Evolutionary conservation across 2,797 vertebrate genomes (phyloP), one percentile per base, ranked within the genome.

Genomic region (Tragopan temminckii): DNA sequence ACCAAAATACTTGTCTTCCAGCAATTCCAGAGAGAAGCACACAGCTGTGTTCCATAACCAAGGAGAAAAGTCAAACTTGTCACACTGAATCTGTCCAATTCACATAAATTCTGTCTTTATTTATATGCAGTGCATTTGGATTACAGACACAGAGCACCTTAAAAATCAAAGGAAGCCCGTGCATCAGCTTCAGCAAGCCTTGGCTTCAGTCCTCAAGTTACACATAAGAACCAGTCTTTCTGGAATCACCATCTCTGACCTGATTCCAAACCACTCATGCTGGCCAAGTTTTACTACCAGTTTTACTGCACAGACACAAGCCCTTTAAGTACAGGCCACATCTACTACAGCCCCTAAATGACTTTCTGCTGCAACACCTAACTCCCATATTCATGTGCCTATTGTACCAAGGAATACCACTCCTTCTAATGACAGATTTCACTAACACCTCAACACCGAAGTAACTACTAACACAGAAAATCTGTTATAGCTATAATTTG

Each of bases 41-140:
- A 88, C 59, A 88, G 74, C 89, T 90, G 67, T 77, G 77, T 86
- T 94, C 90, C 71, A 61, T 76, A 94, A 94, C 91, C 77, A 85
- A 94, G 84, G 78, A 91, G 23, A 33, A 93, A 80, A 94, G 88
- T 93, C 75, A 94, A 64, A 93, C 80, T 85, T 94, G 91, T 93
- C 91, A 86, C 85, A 81, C 48, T 90, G 90, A 94, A 95, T 95
- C 81, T 71, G 85, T 86, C 80, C 78, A 94, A 93, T 93, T 91
- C 86, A 80, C 70, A 45, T 58, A 66, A 95, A 93, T 94, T 93
- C 90, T 92, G 89, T 93, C 87, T 94, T 92, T 92, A 91, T 93
- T 80, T 81, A 83, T 64, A 89, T 31, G 0, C 0, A 0, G 63
- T 82, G 43, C 12, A 0, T 78, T 94, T 91, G 88, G 91, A 94